These are phyloP conservation scores for Diphyllodes magnificus DNA, from an alignment of 2,113 vertebrate species.

Conservation along the genomic window DNA sequence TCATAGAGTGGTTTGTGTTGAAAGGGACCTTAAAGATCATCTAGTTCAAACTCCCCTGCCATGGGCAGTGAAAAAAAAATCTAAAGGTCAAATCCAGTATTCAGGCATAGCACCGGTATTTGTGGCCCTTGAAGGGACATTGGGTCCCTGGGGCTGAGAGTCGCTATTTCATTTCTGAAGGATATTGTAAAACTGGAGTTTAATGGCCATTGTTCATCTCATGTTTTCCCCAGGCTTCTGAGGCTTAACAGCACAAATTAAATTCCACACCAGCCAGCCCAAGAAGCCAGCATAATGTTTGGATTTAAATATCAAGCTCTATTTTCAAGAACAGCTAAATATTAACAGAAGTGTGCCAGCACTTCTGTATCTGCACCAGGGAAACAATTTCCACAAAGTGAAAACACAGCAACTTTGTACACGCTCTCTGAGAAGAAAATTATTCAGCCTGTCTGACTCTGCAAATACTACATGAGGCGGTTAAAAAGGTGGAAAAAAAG, in stretches of 20 bases:
- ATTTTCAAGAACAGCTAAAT: conserved; percentile 23
- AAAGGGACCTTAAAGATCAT: background rate
- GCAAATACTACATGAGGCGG: background rate
- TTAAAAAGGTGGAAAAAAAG: background rate
- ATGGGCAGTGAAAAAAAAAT: background rate
- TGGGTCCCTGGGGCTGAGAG: background rate
- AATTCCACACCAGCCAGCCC: conserved; percentile 49
- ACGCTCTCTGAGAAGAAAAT: conserved; percentile 27
- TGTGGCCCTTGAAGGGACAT: background rate
- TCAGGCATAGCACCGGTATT: background rate
- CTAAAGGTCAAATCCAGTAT: background rate
- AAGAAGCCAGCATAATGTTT: conserved; percentile 42
- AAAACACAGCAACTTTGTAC: conserved; percentile 2
- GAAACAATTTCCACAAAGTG: background rate
- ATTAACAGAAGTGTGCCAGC: background rate
- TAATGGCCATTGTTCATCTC: conserved; percentile 34
- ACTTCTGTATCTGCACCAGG: background rate
- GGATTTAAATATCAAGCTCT: conserved; percentile 46
- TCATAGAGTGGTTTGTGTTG: background rate
- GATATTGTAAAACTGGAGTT: conserved; percentile 2
- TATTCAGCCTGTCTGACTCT: conserved; percentile 23
- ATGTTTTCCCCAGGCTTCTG: conserved; percentile 37
- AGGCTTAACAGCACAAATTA: conserved; percentile 52
- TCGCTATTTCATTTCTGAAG: background rate
- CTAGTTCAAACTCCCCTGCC: background rate